Evolutionary conservation across 2,113 vertebrate genomes (phyloP).

Genomic region (Podiceps cristatus): DNA sequence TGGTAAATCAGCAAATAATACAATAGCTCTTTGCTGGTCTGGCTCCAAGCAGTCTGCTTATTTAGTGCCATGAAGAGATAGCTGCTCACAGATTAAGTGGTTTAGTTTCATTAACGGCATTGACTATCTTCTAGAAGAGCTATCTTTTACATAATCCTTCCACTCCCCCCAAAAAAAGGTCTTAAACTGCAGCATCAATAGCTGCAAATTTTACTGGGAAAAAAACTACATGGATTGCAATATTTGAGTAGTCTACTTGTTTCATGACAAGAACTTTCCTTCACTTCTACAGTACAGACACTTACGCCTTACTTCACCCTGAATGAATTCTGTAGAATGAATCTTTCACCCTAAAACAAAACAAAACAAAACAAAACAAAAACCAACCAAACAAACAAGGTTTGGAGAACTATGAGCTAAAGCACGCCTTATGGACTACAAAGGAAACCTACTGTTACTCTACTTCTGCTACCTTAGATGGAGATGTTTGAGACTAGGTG

Average conservation of each 20-base stretch:
- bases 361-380: neutral
- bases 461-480: neutral
- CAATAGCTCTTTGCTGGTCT: neutral
- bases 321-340: neutral
- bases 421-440: neutral
- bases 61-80: neutral
- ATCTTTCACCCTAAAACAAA: neutral
- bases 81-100: neutral
- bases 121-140: neutral
- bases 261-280: neutral
- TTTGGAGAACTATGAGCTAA: neutral
- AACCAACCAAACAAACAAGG: too few species aligned
- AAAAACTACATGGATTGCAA: neutral
- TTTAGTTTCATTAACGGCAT: neutral
- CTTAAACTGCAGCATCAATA: neutral
- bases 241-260: neutral
- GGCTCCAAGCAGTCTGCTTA: neutral
- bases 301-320: neutral
- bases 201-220: neutral
- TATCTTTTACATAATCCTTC: neutral
- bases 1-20: neutral
- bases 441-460: neutral
- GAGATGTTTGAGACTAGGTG: neutral
- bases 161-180: neutral
- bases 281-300: neutral